phyloP scores from a whole-genome alignment of 2,888 invertebrate species.

The Pycnomerus fuliginosus region DNA sequence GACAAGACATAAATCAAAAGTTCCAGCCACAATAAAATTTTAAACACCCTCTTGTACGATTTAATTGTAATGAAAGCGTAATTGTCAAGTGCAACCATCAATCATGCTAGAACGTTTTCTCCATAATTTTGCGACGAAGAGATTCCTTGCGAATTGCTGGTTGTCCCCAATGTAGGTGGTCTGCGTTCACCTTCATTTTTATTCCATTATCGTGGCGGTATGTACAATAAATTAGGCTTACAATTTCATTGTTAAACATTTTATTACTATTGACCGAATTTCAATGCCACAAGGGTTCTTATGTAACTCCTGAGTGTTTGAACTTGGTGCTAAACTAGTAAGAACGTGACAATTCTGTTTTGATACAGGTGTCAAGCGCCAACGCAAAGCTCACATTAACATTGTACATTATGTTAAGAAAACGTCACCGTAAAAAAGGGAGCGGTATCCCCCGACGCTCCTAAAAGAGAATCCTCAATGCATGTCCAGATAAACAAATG shows the following conservation, averaged over 20 bases:
- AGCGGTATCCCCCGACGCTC: conserved; percentile 24
- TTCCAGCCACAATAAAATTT: conserved; percentile 20
- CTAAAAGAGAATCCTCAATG: conserved; percentile 27
- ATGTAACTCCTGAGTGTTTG: no score
- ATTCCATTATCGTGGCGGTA: conserved; percentile 22
- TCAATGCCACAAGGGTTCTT: no score
- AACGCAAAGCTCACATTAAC: conserved; percentile 28
- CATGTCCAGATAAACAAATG: conserved; percentile 26
- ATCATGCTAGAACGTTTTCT: neutral
- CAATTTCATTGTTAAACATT: conserved; percentile 20
- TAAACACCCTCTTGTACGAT: conserved; percentile 17
- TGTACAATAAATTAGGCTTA: conserved; percentile 24
- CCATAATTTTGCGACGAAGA: neutral
- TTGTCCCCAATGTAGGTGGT: conserved; percentile 24
- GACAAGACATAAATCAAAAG: conserved; percentile 21
- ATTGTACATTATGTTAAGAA: conserved; percentile 25
- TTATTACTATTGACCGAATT: conserved; percentile 15
- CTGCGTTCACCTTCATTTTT: conserved; percentile 23
- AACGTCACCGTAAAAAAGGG: conserved; percentile 23
- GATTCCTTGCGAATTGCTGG: conserved; percentile 11
- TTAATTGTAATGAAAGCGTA: conserved; percentile 24
- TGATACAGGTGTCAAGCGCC: conserved; percentile 32
- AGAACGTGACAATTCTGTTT: conserved; percentile 36
- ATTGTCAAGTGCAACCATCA: conserved; percentile 10
- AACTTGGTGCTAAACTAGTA: conserved; percentile 4